A percentile compares a stretch with the other conserved stretches of the same genome.
These are phyloP conservation scores for Dissostichus mawsoni DNA, from an alignment of 2,113 vertebrate species.

Conservation along the genomic window DNA sequence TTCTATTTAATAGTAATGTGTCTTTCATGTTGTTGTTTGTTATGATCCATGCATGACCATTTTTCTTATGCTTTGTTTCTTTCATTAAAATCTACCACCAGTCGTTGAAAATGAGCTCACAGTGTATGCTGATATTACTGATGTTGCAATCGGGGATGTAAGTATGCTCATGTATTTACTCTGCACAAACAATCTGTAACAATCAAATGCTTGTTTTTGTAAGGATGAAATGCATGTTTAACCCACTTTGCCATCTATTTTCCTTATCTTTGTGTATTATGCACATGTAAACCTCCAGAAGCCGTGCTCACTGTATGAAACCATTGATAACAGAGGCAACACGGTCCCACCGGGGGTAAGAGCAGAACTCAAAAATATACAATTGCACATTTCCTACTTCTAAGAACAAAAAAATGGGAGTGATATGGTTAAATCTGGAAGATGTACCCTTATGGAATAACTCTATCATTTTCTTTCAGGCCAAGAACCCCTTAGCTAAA, in stretches of 20 bases:
- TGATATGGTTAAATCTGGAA: too few species aligned
- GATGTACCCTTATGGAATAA: too few species aligned
- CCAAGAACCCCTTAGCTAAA: too few species aligned
- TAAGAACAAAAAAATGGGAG: too few species aligned
- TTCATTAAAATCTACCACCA: neutral
- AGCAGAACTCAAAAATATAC: neutral
- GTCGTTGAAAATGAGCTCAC: conserved; percentile 38
- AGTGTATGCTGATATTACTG: conserved; percentile 45
- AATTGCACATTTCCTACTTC: too few species aligned
- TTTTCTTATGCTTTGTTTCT: neutral
- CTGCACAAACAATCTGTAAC: neutral
- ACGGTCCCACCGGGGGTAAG: conserved; percentile 18
- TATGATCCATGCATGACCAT: neutral
- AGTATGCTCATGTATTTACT: conserved; percentile 1
- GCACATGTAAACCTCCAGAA: conserved; percentile 9
- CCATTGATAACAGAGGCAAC: conserved; percentile 10
- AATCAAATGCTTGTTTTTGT: neutral
- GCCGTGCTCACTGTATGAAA: conserved; percentile 67
- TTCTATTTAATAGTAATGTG: neutral
- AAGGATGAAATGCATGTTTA: neutral
- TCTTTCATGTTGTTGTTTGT: neutral
- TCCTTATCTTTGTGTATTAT: neutral
- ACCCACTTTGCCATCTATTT: neutral
- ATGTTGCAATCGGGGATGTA: neutral
- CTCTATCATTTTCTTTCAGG: too few species aligned